phyloP scores from a whole-genome alignment of 2,888 invertebrate genomes.

The Platypus cylindrus region DNA sequence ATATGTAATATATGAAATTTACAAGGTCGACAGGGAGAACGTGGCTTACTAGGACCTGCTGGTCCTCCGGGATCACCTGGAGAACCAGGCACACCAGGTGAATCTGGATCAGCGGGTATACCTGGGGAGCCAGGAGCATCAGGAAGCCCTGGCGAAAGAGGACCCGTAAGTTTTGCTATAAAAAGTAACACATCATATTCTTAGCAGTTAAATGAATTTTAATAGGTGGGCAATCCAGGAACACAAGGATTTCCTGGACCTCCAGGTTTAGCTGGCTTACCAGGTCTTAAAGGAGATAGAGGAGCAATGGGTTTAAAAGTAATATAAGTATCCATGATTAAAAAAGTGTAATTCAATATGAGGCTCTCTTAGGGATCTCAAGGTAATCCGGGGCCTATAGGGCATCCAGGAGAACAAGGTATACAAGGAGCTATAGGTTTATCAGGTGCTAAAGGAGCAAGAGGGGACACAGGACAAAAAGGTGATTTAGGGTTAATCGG shows the following conservation, averaged over 20 bases:
- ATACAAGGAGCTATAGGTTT: slow-evolving; percentile 46
- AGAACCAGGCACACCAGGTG: slow-evolving; percentile 69
- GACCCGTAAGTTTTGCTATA: slow-evolving; percentile 35
- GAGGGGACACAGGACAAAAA: slow-evolving; percentile 64
- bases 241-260: slow-evolving; percentile 55
- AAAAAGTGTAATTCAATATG: not conserved
- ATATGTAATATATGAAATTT: not conserved
- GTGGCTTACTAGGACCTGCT: slow-evolving; percentile 62
- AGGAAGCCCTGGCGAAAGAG: slow-evolving; percentile 63
- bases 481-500: slow-evolving; percentile 64
- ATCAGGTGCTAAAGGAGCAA: slow-evolving; percentile 57
- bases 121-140: slow-evolving; percentile 61
- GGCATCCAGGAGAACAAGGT: slow-evolving; percentile 52
- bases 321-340: too few relatives aligned
- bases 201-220: not conserved
- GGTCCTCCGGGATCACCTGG: slow-evolving; percentile 68
- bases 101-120: slow-evolving; percentile 57
- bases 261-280: slow-evolving; percentile 53
- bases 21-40: slow-evolving; percentile 42
- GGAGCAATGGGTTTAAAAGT: slow-evolving; percentile 46
- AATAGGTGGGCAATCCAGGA: slow-evolving; percentile 48
- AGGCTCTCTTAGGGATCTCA: slow-evolving; percentile 47
- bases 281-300: slow-evolving; percentile 61
- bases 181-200: not conserved
- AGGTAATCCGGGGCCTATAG: slow-evolving; percentile 48